Evolutionary conservation across 2,113 vertebrate genomes (phyloP), one percentile per base, ranked within the genome.

Genomic region (Ptilonorhynchus violaceus): DNA sequence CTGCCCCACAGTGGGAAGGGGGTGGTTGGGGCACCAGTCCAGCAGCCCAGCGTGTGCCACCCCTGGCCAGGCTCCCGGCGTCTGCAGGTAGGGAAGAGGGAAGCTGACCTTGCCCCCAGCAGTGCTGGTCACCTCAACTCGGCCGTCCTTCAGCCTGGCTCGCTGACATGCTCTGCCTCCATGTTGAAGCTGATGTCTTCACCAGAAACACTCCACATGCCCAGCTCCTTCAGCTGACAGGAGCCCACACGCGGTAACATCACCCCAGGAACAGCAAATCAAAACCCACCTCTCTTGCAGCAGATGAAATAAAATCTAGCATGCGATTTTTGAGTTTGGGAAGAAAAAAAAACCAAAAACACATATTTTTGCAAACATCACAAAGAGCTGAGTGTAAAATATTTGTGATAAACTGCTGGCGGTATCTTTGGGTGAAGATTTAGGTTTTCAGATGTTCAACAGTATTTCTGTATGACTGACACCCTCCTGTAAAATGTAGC

Each of bases 181-280:
- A 11, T 4, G 52, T 7, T 24, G 46, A 56, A 68, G 14, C 60
- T 41, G 28, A 11, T 21, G 4, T 41, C 37, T 76, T 73, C 91
- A 76, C 37, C 28, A 62, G 19, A 41, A 62, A 70, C 13, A n/a
- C 13, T 82, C 37, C 17, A 4, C 4, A 11, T 6, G 25, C 17
- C 44, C 60, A 56, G 35, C 27, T 52, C 13, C 25, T 88, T 53
- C n/a, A 8, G 49, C 3, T 58, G 47, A 12, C 39, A 41, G 31
- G 30, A 82, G 27, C 9, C 9, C 35, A 11, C 1, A 0, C 3
- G 16, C 44, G 60, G 7, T 37, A 50, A 18, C 0, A 0, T n/a
- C 12, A 11, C 13, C 56, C 22, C 11, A n/a, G n/a, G 23, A n/a
- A 58, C 92, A 74, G 11, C 3, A 46, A 30, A 76, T 22, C 3